Evolutionary conservation across 2,797 vertebrate genomes (phyloP).

Genomic region (Lates japonicus): DNA sequence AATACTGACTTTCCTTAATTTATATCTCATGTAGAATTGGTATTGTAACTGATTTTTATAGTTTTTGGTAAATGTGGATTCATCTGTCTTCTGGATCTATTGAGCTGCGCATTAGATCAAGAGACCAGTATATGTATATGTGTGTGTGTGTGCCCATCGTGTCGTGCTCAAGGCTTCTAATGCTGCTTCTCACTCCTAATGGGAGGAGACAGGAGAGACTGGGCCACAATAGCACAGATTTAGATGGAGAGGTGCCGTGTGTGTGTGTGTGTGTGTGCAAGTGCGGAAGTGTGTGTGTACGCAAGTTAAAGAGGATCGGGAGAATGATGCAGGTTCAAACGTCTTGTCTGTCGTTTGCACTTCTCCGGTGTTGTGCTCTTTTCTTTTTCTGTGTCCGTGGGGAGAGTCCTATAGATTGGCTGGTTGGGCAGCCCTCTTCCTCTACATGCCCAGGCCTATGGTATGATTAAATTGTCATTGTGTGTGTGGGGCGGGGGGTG

Average conservation of each 20-base stretch:
- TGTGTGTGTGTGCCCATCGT: slow-evolving; percentile 27
- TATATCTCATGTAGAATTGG: background rate
- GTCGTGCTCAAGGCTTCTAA: slow-evolving; percentile 71
- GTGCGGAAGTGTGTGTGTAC: background rate
- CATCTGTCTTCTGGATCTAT: slow-evolving; percentile 26
- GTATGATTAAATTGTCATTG: slow-evolving; percentile 96
- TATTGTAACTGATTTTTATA: background rate
- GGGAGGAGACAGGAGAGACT: slow-evolving; percentile 79
- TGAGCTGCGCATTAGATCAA: slow-evolving; percentile 33
- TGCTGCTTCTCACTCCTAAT: slow-evolving; percentile 74
- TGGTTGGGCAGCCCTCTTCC: slow-evolving; percentile 82
- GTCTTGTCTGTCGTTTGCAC: slow-evolving; percentile 48
- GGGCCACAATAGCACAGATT: slow-evolving; percentile 89
- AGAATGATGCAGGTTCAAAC: slow-evolving; percentile 58
- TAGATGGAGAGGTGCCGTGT: slow-evolving; percentile 77
- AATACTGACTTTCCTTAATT: slow-evolving; percentile 4
- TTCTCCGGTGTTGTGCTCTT: slow-evolving; percentile 34
- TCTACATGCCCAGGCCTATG: slow-evolving; percentile 88
- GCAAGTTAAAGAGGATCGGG: slow-evolving; percentile 53
- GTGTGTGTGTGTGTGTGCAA: slow-evolving; percentile 10
- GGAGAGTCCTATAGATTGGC: slow-evolving; percentile 72
- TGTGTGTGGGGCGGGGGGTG: slow-evolving; percentile 65
- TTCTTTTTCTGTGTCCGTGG: slow-evolving; percentile 62
- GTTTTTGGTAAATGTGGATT: slow-evolving; percentile 3
- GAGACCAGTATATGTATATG: background rate